A percentile compares a stretch with the other conserved stretches of the same genome.
These are phyloP conservation scores for Tenthredo scrophulariae DNA, from an alignment of 2,888 invertebrate genomes.

Conservation along the genomic window DNA sequence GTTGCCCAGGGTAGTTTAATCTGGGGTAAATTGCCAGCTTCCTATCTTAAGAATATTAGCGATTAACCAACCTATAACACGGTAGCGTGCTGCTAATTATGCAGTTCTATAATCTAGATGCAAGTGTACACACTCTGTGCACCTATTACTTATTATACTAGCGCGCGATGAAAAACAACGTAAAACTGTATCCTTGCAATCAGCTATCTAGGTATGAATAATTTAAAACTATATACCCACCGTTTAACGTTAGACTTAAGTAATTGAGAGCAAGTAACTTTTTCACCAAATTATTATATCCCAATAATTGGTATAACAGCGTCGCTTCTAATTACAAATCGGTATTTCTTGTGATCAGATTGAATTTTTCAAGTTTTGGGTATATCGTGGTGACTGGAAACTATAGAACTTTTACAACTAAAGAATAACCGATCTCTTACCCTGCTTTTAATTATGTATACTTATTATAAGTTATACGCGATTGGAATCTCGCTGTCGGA, in stretches of 20 bases:
- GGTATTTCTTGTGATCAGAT: background rate
- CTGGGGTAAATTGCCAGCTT: slow-evolving; percentile 23
- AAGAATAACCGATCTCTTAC: background rate
- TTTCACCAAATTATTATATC: background rate
- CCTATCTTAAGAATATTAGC: slow-evolving; percentile 41
- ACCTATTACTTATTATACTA: slow-evolving; percentile 25
- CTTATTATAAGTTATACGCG: slow-evolving; percentile 37
- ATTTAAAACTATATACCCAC: slow-evolving; percentile 12
- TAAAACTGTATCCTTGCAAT: background rate
- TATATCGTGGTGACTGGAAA: background rate
- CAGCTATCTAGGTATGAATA: slow-evolving; percentile 26
- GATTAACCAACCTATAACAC: slow-evolving; percentile 20
- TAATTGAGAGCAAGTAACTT: background rate
- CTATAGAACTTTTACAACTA: background rate
- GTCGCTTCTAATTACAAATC: background rate
- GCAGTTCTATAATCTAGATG: slow-evolving; percentile 36
- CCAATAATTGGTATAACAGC: background rate
- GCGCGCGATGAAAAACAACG: slow-evolving; percentile 38
- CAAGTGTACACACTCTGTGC: slow-evolving; percentile 35
- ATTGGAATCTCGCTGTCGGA: slow-evolving; percentile 34
- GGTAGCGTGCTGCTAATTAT: slow-evolving; percentile 43
- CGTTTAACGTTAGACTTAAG: slow-evolving; percentile 5
- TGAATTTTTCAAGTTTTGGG: background rate
- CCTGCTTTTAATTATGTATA: slow-evolving; percentile 23
- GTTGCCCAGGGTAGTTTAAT: background rate